Evolutionary conservation across 2,888 invertebrate species (phyloP), one percentile per base, ranked within the genome.

Genomic region (Apoderus coryli): DNA sequence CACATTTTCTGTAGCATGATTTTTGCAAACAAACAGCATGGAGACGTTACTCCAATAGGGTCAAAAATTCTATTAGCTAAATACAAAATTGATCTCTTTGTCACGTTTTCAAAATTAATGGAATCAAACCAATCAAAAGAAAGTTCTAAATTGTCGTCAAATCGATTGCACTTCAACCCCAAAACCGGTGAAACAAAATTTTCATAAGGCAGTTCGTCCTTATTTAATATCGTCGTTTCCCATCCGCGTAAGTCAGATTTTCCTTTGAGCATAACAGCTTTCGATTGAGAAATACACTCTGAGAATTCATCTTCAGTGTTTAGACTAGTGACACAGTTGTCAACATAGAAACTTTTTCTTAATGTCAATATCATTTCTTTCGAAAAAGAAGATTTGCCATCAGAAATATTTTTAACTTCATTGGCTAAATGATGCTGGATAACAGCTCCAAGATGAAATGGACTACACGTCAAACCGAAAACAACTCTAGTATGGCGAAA

Each of bases 211-310:
- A 14, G 7, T 10, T 27, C 14, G 10, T 27, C 10, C 4, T 28
- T 9, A 27, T 34, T 14, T 25, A 27, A n/a, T 9, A 14, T 11
- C 3, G 33, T 31, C 19, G 16, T 24, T 29, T 39, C 41, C 41
- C 39, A 41, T 25, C 39, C 37, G 35, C 39, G 22, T 4, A 41
- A 24, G n/a, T 40, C 34, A 25, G 40, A 41, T 9, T 27, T 26
- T 6, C 31, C 41, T 25, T 34, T 31, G 2, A 7, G 14, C 37
- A 41, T 33, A 6, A 37, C n/a, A 1, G 7, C 14, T 7, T 7
- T 27, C 4, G 41, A 15, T 22, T 39, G 34, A n/a, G 22, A 5
- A 7, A 38, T 36, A 29, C 37, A 41, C 4, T 2, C 10, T 10
- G 22, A 4, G 6, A 37, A 15, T 4, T 9, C 4, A 2, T 31